Base-by-base conservation (phyloP, 92 coral and sea anemone genomes). In the Umimayanthus chanpuru region DNA sequence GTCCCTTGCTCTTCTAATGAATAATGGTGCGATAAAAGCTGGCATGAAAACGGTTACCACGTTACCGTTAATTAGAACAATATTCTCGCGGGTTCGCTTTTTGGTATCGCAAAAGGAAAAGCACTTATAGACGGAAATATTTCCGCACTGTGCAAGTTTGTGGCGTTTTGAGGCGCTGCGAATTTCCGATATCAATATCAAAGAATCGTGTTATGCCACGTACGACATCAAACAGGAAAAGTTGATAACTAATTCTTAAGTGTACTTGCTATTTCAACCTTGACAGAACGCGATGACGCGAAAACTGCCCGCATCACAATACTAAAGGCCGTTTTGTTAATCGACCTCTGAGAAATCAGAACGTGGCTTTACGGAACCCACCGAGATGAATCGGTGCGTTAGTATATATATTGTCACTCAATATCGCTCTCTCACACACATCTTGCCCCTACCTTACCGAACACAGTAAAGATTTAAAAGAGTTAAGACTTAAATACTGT, bases 301-400 rank as follows among this genome's bases (percentile, higher is more conserved):
- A 83, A 82, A 70, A 43, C 36, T 41, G 76, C 77, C 87, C 65
- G 43, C 87, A 83, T 83, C 77, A 83, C 87, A 83, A 83, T 83
- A 67, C 41, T 9, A 1, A 8, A 16, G n/a, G 32, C 47, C 77
- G 18, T 70, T 83, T 75, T 66, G 90, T 88, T 64, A 15, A n/a
- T 79, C 58, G 74, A 65, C 93, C 93, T 91, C 91, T 91, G 65
- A 84, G 86, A 88, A 71, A 36, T 50, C 64, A 76, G 28, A 87
- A 91, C 93, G 93, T 91, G 93, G 65, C 91, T 55, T 73, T 50
- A 15, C 58, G 41, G 76, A 81, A 41, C 29, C 56, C 67, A 70
- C 12, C 64, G 43, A 83, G 3, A 70, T 30, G 41, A 44, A 71
- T 20, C 55, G 25, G 15, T 11, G 23, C 20, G 30, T 14, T n/a